Base-by-base conservation (phyloP, 1,140 invertebrate species). In the Drosophila orena region DNA sequence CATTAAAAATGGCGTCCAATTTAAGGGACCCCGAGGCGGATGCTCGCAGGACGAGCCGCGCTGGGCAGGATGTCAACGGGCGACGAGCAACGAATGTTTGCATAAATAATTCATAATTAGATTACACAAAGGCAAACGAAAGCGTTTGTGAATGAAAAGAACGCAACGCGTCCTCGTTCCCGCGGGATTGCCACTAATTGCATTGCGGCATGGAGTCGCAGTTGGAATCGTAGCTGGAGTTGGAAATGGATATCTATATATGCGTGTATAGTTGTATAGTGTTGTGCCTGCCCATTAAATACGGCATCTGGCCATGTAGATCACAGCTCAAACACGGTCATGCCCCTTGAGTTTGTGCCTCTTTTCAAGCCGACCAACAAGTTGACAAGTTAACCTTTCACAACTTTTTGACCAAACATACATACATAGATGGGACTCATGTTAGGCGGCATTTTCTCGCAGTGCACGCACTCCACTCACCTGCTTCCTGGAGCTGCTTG, bases 401-500 rank as follows among this genome's bases (percentile, higher is more conserved):
- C 17, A 22, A 2, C 1, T 22, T 22, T 4, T 2, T 22, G 22
- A 22, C 22, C 3, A 22, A 22, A 22, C 2, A 22, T 2, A 22
- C 20, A 22, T 37, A n/a, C n/a, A 6, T 27, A 27, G 24, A 27
- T 27, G 24, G 24, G 6, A 14, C 14, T 14, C 3, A 4, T 0
- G n/a, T 4, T 4, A 38, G 37, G 1, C n/a, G 20, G 3, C 7
- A 24, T n/a, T 15, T 14, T 46, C 12, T 35, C 8, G 11, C 40
- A 8, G 40, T 44, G 40, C 12, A 44, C 8, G 12, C 38, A 17
- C 69, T 91, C 89, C 38, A 17, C 69, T 91, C 89, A 92, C 92
- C 92, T 89, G 85, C 73, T 76, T 91, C 91, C 72, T 92, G 90
- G 40, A 91, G 65, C 70, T 92, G 91, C 52, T 92, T 92, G 55